Conservation (phyloP, 2,888 invertebrate genomes). For the Asteroscopus sphinx region DNA sequence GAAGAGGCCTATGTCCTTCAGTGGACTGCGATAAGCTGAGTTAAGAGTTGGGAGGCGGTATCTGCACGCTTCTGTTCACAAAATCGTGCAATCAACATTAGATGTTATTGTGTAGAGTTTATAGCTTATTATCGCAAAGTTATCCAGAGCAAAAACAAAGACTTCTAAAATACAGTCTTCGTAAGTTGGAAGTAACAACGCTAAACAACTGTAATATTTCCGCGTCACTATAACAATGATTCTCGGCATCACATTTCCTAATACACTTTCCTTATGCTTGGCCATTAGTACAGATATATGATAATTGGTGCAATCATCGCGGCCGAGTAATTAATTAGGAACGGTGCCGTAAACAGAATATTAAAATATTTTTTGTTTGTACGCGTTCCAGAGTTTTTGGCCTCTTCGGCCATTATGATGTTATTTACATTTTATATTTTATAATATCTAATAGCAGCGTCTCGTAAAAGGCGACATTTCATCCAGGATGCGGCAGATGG, state of each 20-base stretch:
- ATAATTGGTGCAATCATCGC: slow-evolving; percentile 39
- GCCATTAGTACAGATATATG: slow-evolving; percentile 41
- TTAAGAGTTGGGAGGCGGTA: too few species aligned
- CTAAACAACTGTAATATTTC: slow-evolving; percentile 11
- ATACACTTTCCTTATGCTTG: slow-evolving; percentile 20
- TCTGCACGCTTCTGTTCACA: slow-evolving; percentile 15
- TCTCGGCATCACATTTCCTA: slow-evolving; percentile 23
- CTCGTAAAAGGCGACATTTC: slow-evolving; percentile 57
- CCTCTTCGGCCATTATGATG: slow-evolving; percentile 26
- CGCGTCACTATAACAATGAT: slow-evolving; percentile 15
- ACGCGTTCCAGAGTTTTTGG: neutral
- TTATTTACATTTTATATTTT: slow-evolving; percentile 57
- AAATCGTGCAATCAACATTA: slow-evolving; percentile 29
- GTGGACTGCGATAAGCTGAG: too few species aligned
- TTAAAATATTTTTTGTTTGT: slow-evolving; percentile 35
- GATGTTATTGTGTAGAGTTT: slow-evolving; percentile 31
- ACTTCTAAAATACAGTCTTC: slow-evolving; percentile 21
- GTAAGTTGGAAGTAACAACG: slow-evolving; percentile 15
- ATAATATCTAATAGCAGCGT: slow-evolving; percentile 57
- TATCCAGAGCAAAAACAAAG: slow-evolving; percentile 26
- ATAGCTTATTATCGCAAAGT: slow-evolving; percentile 26
- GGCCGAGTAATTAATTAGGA: slow-evolving; percentile 34
- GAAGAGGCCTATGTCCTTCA: too few species aligned
- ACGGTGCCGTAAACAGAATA: slow-evolving; percentile 27
- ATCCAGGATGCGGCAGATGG: slow-evolving; percentile 54